Base-by-base conservation (phyloP, 1,140 invertebrate genomes). In the Aphis craccivora region DNA sequence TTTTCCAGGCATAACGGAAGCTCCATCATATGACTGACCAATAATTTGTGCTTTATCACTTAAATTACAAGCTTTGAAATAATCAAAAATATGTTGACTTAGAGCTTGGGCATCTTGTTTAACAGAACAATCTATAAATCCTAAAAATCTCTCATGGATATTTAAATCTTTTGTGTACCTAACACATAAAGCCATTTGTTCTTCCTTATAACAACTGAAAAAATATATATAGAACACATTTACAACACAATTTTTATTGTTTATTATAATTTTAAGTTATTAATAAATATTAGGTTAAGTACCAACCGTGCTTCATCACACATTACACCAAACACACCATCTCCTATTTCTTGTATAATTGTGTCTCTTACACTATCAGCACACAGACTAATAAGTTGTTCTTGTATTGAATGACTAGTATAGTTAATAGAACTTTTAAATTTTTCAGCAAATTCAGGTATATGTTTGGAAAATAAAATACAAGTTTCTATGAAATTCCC, bases 21-120 rank as follows among this genome's bases (percentile, higher is more conserved):
- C 60, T 1, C n/a, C 30, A 81, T 81, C n/a, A 81, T 81, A 81
- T 81, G 43, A 60, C 43, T 90, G 89, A 35, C 30, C 30, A 55
- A 90, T 90, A 35, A 90, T 90, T 90, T 53, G 51, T 8, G 37
- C 22, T 88, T 88, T 88, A 30, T 53, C n/a, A 60, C n/a, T 55
- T 90, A 90, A 43, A 35, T 60, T 60, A 90, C 48, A 53, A 55
- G 9, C 23, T 55, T 37, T 35, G 0, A 90, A 11, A 90, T 90
- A 37, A 37, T 90, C 51, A 3, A 90, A 40, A 53, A 90, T 55
- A 60, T 55, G 48, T 53, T 55, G 48, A 55, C 35, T 90, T 48
- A 90, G 18, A 90, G 48, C 48, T 60, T 90, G 40, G n/a, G 23
- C 89, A 90, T 90, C 30, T 43, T 60, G 48, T 37, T 53, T 90